Evolutionary conservation across 2,888 invertebrate species (phyloP).

Genomic region (Coecobrya sp.): DNA sequence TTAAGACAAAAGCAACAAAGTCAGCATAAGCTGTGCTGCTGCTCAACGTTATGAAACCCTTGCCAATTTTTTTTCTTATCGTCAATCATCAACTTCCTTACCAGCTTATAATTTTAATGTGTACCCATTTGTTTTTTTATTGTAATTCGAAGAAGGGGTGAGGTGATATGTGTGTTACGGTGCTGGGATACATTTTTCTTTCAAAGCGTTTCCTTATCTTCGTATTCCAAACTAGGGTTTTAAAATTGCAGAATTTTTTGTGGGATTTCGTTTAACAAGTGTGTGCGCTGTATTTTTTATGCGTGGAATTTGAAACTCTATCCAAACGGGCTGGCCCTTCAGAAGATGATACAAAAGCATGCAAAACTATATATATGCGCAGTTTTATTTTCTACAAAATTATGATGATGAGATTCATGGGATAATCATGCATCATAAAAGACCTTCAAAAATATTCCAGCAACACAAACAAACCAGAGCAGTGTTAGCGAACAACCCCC

Average conservation of each 20-base stretch:
- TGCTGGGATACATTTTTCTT: neutral
- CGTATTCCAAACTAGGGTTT: neutral
- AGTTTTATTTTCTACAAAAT: neutral
- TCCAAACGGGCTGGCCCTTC: slow-evolving; percentile 36
- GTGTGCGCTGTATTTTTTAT: neutral
- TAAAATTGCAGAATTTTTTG: slow-evolving; percentile 16
- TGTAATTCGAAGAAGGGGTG: slow-evolving; percentile 5
- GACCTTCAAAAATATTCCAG: slow-evolving; percentile 18
- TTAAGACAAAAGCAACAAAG: slow-evolving; percentile 8
- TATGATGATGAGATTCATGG: neutral
- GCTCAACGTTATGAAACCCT: neutral
- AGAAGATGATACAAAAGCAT: neutral
- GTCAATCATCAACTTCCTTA: slow-evolving; percentile 20
- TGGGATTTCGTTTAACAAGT: slow-evolving; percentile 35
- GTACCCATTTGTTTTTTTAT: slow-evolving; percentile 17
- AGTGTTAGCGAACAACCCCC: neutral
- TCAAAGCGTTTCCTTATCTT: slow-evolving; percentile 7
- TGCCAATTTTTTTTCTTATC: slow-evolving; percentile 43
- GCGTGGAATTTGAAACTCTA: neutral
- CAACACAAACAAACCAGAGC: neutral
- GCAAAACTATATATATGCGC: neutral
- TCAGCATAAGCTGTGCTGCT: neutral
- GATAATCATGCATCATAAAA: neutral
- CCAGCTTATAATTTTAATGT: neutral
- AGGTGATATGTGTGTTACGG: neutral